A percentile compares a stretch with the other conserved stretches of the same genome.
Conservation (phyloP, 2,888 invertebrate genomes). For the Pterobdella sp. region DNA sequence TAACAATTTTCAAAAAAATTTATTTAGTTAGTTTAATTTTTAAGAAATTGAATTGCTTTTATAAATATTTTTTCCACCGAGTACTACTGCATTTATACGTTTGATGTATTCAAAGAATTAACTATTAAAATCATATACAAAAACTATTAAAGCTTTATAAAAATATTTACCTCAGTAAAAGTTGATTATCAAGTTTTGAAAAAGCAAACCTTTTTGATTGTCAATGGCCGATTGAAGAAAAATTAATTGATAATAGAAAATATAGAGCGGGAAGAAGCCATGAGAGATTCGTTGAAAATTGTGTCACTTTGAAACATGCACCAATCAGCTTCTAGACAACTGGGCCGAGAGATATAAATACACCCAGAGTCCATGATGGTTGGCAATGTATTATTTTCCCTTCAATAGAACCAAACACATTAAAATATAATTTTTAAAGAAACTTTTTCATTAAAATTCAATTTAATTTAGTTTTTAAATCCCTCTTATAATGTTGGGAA, state of each 20-base stretch:
- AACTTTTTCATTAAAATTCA: too few species aligned
- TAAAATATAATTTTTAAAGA: too few species aligned
- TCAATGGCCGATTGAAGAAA: background rate
- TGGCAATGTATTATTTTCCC: too few species aligned
- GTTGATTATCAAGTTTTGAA: background rate
- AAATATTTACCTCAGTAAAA: background rate
- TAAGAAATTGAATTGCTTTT: too few species aligned
- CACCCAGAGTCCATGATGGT: background rate
- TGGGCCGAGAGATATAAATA: background rate
- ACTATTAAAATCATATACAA: background rate
- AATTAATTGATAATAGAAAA: conserved; percentile 11
- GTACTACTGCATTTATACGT: too few species aligned
- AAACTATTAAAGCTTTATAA: background rate
- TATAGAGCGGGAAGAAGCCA: conserved; percentile 7
- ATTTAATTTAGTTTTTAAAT: too few species aligned
- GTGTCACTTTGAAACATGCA: background rate
- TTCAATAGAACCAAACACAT: too few species aligned
- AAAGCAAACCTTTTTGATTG: background rate
- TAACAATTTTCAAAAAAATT: background rate
- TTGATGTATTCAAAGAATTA: too few species aligned
- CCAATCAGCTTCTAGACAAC: conserved; percentile 1
- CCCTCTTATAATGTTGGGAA: too few species aligned
- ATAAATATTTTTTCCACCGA: too few species aligned
- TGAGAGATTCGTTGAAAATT: background rate
- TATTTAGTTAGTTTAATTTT: background rate